Evolutionary conservation across 2,888 invertebrate species (phyloP).

Genomic region (Congeria kusceri): DNA sequence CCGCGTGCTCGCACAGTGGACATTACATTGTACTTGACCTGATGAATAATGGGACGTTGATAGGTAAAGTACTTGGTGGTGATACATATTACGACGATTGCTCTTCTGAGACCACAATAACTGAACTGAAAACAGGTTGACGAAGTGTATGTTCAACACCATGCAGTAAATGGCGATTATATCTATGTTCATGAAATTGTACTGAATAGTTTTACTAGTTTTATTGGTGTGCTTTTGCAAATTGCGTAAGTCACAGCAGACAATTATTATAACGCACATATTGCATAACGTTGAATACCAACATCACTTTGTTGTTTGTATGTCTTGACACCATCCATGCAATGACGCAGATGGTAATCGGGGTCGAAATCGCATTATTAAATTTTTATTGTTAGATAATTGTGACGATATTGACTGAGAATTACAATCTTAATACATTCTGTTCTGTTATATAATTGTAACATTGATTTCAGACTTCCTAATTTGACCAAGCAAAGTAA

Average conservation of each 20-base stretch:
- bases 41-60: constrained; percentile 16
- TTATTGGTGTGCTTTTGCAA: constrained; percentile 23
- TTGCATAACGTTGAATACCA: too few species aligned
- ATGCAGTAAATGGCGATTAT: constrained; percentile 10
- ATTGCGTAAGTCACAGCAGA: background rate
- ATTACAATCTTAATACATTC: too few species aligned
- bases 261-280: too few species aligned
- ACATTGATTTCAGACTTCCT: too few species aligned
- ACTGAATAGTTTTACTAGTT: constrained; percentile 35
- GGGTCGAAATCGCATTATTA: too few species aligned
- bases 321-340: too few species aligned
- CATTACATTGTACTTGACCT: constrained; percentile 36
- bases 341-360: too few species aligned
- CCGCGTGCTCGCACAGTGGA: constrained; percentile 15
- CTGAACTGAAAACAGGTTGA: constrained; percentile 17
- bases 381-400: too few species aligned
- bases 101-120: constrained; percentile 30
- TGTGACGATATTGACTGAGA: too few species aligned
- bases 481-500: too few species aligned
- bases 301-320: too few species aligned
- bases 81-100: constrained; percentile 24
- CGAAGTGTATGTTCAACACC: constrained; percentile 32
- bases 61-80: constrained; percentile 29
- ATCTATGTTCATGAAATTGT: background rate
- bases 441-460: too few species aligned